Conservation (phyloP, 2,888 invertebrate species). For the Luperina testacea region DNA sequence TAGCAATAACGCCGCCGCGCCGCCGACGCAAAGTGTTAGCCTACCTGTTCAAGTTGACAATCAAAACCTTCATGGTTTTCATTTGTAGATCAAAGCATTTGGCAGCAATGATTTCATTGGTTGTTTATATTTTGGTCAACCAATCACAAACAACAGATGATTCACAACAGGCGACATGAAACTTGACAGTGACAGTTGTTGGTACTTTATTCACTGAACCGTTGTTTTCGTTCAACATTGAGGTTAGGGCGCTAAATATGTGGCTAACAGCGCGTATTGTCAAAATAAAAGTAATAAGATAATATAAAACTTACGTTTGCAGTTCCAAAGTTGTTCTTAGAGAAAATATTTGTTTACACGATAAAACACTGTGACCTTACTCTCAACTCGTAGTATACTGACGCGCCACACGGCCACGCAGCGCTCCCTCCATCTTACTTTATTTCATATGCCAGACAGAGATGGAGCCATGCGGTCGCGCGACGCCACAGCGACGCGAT, state of each 20-base stretch:
- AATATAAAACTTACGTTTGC: constrained; percentile 51
- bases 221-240: neutral
- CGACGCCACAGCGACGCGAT: constrained; percentile 70
- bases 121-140: constrained; percentile 5
- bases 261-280: neutral
- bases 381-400: constrained; percentile 72
- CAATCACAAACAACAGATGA: constrained; percentile 14
- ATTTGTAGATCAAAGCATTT: neutral
- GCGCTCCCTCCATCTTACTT: constrained; percentile 54
- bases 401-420: constrained; percentile 71
- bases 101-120: neutral
- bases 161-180: constrained; percentile 3
- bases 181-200: constrained; percentile 35
- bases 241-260: neutral
- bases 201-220: neutral
- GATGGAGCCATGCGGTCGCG: constrained; percentile 60
- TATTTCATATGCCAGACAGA: constrained; percentile 54
- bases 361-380: constrained; percentile 71
- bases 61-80: neutral
- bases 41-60: neutral
- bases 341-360: constrained; percentile 62
- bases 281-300: neutral
- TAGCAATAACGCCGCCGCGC: neutral
- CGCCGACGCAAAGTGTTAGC: neutral
- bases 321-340: constrained; percentile 46